phyloP scores from a whole-genome alignment of 2,888 invertebrate genomes.

The Hydriomena furcata region DNA sequence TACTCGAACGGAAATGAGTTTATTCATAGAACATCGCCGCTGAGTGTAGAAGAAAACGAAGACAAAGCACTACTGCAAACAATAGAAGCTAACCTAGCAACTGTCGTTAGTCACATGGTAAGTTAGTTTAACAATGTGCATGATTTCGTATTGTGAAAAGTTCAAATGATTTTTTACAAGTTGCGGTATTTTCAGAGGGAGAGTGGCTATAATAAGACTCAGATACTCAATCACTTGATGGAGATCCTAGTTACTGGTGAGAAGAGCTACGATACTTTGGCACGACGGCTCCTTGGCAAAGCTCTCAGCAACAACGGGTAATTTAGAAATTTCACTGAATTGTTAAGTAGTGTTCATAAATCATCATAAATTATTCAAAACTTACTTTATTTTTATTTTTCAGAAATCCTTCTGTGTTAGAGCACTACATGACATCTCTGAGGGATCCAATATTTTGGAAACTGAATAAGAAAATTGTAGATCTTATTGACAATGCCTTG shows the following conservation, averaged over 20 bases:
- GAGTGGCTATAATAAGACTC: constrained; percentile 63
- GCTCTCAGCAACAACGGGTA: constrained; percentile 54
- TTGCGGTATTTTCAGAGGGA: constrained; percentile 59
- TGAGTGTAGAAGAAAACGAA: constrained; percentile 61
- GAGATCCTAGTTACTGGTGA: constrained; percentile 64
- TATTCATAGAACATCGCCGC: constrained; percentile 76
- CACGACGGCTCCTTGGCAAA: constrained; percentile 53
- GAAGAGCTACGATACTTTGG: constrained; percentile 64
- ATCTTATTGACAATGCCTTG: constrained; percentile 83
- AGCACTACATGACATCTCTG: constrained; percentile 83
- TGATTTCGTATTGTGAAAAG: neutral
- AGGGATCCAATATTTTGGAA: constrained; percentile 89
- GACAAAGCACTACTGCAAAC: constrained; percentile 54
- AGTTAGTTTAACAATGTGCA: constrained; percentile 27
- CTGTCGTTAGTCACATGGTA: constrained; percentile 65
- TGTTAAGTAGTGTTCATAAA: constrained; percentile 22
- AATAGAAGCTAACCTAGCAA: constrained; percentile 62
- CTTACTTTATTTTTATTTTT: constrained; percentile 40
- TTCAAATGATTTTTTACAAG: constrained; percentile 11
- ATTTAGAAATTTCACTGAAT: constrained; percentile 31
- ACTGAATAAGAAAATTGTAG: constrained; percentile 84
- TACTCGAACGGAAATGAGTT: constrained; percentile 86
- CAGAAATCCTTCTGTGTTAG: constrained; percentile 62
- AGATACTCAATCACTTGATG: constrained; percentile 70
- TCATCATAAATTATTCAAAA: constrained; percentile 8